Evolutionary conservation across 2,797 vertebrate genomes (phyloP).

Genomic region (Catostomus latipinnis): DNA sequence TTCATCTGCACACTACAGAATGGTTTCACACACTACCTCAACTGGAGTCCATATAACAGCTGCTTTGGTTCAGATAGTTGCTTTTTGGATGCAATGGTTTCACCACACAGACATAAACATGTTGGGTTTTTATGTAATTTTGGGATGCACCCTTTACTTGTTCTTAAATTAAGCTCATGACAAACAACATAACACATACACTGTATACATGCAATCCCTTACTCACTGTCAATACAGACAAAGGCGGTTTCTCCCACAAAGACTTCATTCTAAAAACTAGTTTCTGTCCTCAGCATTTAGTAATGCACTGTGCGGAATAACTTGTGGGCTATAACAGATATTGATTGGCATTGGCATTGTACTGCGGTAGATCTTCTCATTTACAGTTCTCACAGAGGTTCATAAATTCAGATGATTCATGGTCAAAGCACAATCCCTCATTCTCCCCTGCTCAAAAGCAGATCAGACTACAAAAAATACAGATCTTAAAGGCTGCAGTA

Average conservation of each 20-base stretch:
- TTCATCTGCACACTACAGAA: constrained; percentile 16
- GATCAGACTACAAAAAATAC: constrained; percentile 21
- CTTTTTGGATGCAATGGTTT: background rate
- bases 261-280: constrained; percentile 5
- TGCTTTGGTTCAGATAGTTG: background rate
- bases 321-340: constrained; percentile 23
- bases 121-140: background rate
- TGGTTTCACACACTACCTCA: background rate
- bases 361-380: constrained; percentile 7
- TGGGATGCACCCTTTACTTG: background rate
- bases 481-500: background rate
- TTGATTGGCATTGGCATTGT: constrained; percentile 13
- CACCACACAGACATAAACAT: background rate
- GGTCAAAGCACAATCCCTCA: constrained; percentile 40
- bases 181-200: background rate
- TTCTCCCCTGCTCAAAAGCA: constrained; percentile 39
- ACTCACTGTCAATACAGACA: background rate
- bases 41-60: background rate
- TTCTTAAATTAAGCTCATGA: background rate
- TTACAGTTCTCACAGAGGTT: constrained; percentile 46
- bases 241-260: constrained; percentile 6
- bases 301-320: background rate
- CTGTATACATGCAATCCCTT: background rate
- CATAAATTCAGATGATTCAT: constrained; percentile 32
- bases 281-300: background rate